phyloP scores from a whole-genome alignment of 1,140 invertebrate species.

The Leptopilina clavipes region DNA sequence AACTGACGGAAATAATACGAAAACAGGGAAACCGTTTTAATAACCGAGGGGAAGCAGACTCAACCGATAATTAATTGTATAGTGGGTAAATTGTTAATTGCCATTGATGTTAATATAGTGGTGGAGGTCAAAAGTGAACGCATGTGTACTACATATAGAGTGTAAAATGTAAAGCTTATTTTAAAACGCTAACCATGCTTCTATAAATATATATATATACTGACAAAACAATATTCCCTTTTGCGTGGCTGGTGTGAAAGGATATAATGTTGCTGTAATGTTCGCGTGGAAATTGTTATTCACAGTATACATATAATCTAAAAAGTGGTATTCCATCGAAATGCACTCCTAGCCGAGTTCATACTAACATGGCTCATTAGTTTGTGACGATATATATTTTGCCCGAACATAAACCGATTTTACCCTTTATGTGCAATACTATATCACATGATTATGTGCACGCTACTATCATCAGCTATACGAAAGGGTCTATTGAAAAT shows the following conservation, averaged over 20 bases:
- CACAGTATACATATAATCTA: conserved; percentile 32
- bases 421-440: neutral
- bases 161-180: conserved; percentile 11
- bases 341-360: conserved; percentile 33
- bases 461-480: neutral
- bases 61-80: neutral
- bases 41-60: neutral
- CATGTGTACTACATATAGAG: neutral
- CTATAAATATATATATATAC: neutral
- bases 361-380: conserved; percentile 47
- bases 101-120: neutral
- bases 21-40: conserved; percentile 16
- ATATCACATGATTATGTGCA: conserved; percentile 10
- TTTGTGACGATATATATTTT: conserved; percentile 47
- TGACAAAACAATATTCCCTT: conserved; percentile 38
- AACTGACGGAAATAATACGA: neutral
- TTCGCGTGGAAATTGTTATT: conserved; percentile 47
- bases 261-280: conserved; percentile 51
- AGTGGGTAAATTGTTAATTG: conserved; percentile 6
- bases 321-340: conserved; percentile 48
- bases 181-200: neutral
- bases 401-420: conserved; percentile 32
- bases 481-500: neutral
- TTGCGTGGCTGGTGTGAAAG: conserved; percentile 2
- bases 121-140: neutral